Evolutionary conservation across 2,888 invertebrate species (phyloP).

Genomic region (Plebejus melissa): DNA sequence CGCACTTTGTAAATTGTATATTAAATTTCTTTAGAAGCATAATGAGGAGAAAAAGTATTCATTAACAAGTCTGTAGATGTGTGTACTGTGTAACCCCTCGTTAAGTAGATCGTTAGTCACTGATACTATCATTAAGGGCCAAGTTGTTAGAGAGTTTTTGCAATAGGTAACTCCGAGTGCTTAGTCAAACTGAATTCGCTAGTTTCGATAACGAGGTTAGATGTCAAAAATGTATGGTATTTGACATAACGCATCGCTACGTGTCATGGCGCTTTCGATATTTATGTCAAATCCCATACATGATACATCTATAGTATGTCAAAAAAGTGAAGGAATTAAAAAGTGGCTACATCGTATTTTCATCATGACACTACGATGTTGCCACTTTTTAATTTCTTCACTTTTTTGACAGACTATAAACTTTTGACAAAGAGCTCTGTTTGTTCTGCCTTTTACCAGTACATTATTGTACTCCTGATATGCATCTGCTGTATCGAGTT

Average conservation of each 20-base stretch:
- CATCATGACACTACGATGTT: no score
- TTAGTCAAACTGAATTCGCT: background rate
- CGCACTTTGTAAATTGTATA: background rate
- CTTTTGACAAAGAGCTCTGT: background rate
- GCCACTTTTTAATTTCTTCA: no score
- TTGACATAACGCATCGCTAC: background rate
- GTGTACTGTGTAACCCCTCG: constrained; percentile 38
- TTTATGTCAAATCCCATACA: no score
- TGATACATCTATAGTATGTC: no score
- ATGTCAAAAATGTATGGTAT: background rate
- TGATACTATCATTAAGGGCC: constrained; percentile 37
- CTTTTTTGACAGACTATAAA: no score
- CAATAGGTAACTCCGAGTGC: background rate
- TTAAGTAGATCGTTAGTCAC: constrained; percentile 40
- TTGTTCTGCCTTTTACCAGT: background rate
- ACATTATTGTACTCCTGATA: background rate
- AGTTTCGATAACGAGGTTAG: background rate
- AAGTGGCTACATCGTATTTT: no score
- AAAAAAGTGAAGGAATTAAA: no score
- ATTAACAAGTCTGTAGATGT: constrained; percentile 37
- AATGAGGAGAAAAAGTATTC: constrained; percentile 35
- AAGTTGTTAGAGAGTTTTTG: constrained; percentile 36
- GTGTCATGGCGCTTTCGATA: no score
- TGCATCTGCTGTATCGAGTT: constrained; percentile 29
- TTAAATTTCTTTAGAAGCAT: constrained; percentile 24